phyloP scores from a whole-genome alignment of 2,888 invertebrate species.

The Reticulitermes lucifugus region DNA sequence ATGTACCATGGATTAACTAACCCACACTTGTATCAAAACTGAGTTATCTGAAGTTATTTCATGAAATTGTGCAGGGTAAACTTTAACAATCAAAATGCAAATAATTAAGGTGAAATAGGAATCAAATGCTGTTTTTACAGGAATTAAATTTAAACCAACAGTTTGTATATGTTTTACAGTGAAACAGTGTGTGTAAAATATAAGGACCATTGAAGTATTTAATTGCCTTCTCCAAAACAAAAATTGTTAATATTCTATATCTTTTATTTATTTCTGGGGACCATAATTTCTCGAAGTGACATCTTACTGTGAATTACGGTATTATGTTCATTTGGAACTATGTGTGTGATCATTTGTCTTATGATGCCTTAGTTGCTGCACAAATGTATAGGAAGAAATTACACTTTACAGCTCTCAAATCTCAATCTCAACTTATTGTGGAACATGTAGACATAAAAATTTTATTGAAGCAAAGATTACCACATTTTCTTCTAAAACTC shows the following conservation, averaged over 20 bases:
- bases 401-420: not conserved
- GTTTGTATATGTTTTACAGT: not conserved
- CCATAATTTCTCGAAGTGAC: not conserved
- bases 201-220: too few relatives aligned
- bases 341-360: too few relatives aligned
- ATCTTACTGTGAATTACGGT: too few relatives aligned
- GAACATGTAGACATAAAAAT: not conserved
- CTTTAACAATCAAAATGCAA: constrained; percentile 15
- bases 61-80: constrained; percentile 22
- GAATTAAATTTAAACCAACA: not conserved
- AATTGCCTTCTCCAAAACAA: not conserved
- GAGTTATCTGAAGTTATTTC: not conserved
- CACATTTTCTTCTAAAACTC: not conserved
- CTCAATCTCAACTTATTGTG: not conserved
- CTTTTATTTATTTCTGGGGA: constrained; percentile 16
- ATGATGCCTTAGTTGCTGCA: too few relatives aligned
- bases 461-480: not conserved
- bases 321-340: too few relatives aligned
- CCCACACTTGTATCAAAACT: not conserved
- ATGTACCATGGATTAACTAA: not conserved
- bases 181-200: not conserved
- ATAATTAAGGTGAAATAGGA: not conserved
- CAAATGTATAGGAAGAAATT: not conserved
- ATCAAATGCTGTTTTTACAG: not conserved
- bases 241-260: not conserved